phyloP scores from a whole-genome alignment of 2,113 vertebrate genomes.

The Triplophysa siluroides region DNA sequence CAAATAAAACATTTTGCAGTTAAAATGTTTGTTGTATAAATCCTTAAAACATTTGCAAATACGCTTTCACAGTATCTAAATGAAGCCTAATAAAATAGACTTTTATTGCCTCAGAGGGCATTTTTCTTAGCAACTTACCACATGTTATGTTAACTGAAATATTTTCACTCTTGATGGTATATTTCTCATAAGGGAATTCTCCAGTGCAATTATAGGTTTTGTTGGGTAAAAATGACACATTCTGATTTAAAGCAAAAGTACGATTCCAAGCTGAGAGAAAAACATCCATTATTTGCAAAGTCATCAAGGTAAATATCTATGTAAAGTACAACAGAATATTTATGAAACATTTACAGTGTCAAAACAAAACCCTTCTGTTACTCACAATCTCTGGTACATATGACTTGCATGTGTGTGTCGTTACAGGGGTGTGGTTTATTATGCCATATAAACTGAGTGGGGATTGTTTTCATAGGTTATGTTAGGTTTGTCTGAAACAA shows the following conservation, averaged over 20 bases:
- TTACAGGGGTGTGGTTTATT: constrained; percentile 34
- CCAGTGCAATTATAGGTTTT: not conserved
- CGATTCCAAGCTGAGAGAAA: not conserved
- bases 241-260: not conserved
- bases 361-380: not conserved
- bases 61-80: no score
- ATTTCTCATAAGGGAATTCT: not conserved
- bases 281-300: not conserved
- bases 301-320: not conserved
- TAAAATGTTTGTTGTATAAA: no score
- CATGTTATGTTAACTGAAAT: not conserved
- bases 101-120: no score
- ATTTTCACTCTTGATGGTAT: not conserved
- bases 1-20: no score
- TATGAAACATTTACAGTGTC: not conserved
- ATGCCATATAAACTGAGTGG: not conserved
- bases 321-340: not conserved
- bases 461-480: not conserved
- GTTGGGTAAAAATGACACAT: not conserved
- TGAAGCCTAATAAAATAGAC: no score
- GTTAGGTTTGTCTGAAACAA: constrained; percentile 2
- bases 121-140: constrained; percentile 30
- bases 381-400: constrained; percentile 57
- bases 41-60: no score
- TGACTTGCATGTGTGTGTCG: accelerated